These are phyloP conservation scores for Malurus splendens DNA, from an alignment of 2,797 vertebrate species.

Conservation along the genomic window DNA sequence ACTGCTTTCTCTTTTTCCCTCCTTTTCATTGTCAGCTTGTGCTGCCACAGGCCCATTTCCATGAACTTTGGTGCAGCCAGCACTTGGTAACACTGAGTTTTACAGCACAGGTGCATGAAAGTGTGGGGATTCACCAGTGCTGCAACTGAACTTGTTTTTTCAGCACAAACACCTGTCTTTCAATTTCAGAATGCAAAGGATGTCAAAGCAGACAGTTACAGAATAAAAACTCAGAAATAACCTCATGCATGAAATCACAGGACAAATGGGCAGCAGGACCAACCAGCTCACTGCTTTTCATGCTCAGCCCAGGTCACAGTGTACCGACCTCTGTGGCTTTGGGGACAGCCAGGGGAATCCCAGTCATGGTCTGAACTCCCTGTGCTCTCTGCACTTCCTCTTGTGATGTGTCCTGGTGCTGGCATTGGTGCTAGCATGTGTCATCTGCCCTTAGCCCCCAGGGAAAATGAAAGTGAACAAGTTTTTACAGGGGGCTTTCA, in stretches of 20 bases:
- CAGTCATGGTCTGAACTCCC: not conserved
- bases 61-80: not conserved
- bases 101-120: not conserved
- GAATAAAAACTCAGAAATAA: not conserved
- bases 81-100: not conserved
- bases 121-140: accelerated
- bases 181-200: not conserved
- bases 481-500: not conserved
- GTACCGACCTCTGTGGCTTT: not conserved
- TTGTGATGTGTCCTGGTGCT: not conserved
- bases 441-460: not conserved
- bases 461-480: not conserved
- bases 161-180: not conserved
- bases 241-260: not conserved
- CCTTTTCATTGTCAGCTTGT: not conserved
- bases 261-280: not conserved
- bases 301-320: accelerated
- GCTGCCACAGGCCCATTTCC: accelerated
- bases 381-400: not conserved
- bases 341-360: not conserved
- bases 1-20: not conserved
- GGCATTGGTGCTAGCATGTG: not conserved
- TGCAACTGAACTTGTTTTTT: not conserved
- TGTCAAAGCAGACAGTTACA: not conserved
- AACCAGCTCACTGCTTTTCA: not conserved